Base-by-base conservation (phyloP, 2,797 vertebrate genomes). In the Lophius americanus region DNA sequence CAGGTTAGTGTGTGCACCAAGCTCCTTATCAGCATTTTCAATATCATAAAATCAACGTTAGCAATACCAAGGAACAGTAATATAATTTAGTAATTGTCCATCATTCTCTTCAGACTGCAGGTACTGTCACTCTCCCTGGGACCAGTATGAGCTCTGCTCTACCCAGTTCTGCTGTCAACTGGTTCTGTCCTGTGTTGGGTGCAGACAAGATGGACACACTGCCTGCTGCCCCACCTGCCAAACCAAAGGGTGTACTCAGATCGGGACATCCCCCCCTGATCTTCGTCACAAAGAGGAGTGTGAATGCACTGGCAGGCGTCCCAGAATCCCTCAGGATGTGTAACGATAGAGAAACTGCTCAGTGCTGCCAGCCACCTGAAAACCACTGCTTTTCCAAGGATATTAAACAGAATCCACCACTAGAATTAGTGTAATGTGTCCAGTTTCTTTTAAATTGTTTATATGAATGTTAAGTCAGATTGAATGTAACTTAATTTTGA, bases 181-280 rank as follows among this genome's bases (percentile, higher is more conserved):
- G 54, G 93, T 99, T 60, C 85, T 99, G 83, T 94, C 94, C 0
- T 99, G 98, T 75, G 70, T 77, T 5, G 43, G 73, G 68, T 99
- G 98, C 87, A 91, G 91, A 73, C 84, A 9, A 73, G 90, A 85
- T 13, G 95, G 96, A 51, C 87, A 81, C 75, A 98, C 95, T 2
- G 95, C 97, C 72, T 99, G 98, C 83, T 99, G 97, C 88, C 87
- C 89, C 54, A 78, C 85, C 13, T 99, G 98, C 83, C 96, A 96
- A 79, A 83, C 88, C 78, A 99, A 98, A 86, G 87, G 77, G 90
- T 76, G 70, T 81, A 23, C 59, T 37, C 59, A 33, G 37, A 36
- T 36, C 0, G 14, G 48, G 46, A 36, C 49, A 1, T 56, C 76
- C 3, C 0, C 60, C 3, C 0, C 33, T 1, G 4, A 5, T 3